These are phyloP conservation scores for Corvus cornix DNA, from an alignment of 2,113 vertebrate genomes.

Conservation along the genomic window DNA sequence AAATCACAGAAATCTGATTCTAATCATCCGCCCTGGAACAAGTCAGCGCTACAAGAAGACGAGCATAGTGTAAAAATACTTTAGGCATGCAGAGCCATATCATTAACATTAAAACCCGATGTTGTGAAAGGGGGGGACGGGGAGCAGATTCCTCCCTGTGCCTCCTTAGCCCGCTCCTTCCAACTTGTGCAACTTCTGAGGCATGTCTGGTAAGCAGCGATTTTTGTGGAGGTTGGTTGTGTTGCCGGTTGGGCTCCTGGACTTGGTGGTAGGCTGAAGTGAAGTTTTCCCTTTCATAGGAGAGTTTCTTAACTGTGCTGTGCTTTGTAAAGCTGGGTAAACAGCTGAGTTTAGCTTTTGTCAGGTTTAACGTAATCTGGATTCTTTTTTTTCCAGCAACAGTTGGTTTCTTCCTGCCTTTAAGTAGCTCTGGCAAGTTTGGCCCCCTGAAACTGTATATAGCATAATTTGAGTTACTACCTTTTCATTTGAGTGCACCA, in stretches of 20 bases:
- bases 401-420: slow-evolving; percentile 25
- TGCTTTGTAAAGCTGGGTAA: not conserved
- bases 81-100: not conserved
- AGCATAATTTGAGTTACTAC: not conserved
- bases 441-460: not conserved
- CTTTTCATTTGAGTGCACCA: not conserved
- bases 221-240: not conserved
- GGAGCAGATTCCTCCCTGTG: not conserved
- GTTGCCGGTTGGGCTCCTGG: not conserved
- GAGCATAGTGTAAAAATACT: slow-evolving; percentile 30
- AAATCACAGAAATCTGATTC: slow-evolving; percentile 62
- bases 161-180: not conserved
- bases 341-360: slow-evolving; percentile 4
- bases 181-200: not conserved
- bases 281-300: not conserved
- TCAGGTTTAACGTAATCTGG: not conserved
- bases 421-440: not conserved
- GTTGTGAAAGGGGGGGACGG: not conserved
- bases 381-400: not conserved
- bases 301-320: not conserved
- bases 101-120: slow-evolving; percentile 30
- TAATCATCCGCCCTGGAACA: slow-evolving; percentile 9
- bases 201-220: not conserved
- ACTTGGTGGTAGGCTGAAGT: not conserved
- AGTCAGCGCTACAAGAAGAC: not conserved